Evolutionary conservation across 1,140 invertebrate species (phyloP).

Genomic region (Heterodera schachtii): DNA sequence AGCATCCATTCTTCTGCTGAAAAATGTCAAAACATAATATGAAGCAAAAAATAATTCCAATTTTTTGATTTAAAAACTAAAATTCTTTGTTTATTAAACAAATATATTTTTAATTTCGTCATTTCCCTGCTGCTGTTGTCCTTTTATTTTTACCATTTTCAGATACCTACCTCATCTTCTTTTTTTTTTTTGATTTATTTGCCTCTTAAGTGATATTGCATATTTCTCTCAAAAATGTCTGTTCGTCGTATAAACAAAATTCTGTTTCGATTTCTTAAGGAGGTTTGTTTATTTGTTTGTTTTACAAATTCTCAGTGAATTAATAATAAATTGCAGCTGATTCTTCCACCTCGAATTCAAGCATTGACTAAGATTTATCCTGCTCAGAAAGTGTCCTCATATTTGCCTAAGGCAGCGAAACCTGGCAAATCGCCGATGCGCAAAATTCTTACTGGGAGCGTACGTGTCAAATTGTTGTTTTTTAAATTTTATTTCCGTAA

Average conservation of each 20-base stretch:
- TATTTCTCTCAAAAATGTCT: background rate
- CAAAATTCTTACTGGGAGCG: background rate
- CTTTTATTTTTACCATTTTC: no score
- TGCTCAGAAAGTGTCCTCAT: background rate
- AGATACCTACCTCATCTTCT: no score
- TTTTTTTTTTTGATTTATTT: no score
- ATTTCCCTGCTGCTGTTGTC: no score
- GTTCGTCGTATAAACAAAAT: conserved; percentile 26
- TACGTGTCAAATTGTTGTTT: background rate
- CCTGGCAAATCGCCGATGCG: background rate
- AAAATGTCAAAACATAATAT: no score
- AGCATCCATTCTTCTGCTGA: no score
- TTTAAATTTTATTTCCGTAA: background rate
- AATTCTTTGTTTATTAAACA: no score
- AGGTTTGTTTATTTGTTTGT: conserved; percentile 11
- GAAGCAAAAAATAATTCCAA: no score
- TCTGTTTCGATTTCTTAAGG: conserved; percentile 17
- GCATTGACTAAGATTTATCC: background rate
- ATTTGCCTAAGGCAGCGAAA: conserved; percentile 5
- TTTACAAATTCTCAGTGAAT: background rate
- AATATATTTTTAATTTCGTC: no score
- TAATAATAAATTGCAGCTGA: conserved; percentile 7
- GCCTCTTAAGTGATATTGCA: no score
- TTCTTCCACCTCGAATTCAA: background rate
- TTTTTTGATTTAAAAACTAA: no score